Conservation (phyloP, 2,888 invertebrate species). For the Rotaria socialis region DNA sequence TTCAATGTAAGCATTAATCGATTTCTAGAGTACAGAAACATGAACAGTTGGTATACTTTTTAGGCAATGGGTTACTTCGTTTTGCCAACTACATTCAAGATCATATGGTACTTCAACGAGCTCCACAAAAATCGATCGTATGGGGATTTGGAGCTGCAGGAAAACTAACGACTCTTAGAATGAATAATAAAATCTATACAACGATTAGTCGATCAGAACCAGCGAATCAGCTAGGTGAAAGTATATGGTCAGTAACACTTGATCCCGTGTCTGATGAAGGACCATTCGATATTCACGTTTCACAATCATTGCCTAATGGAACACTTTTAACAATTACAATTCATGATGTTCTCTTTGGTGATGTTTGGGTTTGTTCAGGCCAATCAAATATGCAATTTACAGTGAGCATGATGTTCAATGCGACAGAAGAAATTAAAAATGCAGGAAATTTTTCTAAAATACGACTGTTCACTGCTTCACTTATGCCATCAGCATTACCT, state of each 20-base stretch:
- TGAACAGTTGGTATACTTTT: background rate
- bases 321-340: background rate
- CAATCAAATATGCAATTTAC: conserved; percentile 38
- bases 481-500: background rate
- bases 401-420: background rate
- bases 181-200: background rate
- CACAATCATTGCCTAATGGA: conserved; percentile 13
- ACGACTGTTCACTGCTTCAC: background rate
- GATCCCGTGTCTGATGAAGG: background rate
- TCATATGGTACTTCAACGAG: conserved; percentile 31
- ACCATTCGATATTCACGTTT: background rate
- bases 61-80: conserved; percentile 5
- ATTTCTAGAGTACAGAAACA: too few species aligned
- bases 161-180: background rate
- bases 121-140: background rate
- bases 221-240: background rate
- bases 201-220: background rate
- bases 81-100: background rate
- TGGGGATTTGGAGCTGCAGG: background rate
- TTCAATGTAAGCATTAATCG: too few species aligned
- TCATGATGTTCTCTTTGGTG: conserved; percentile 39
- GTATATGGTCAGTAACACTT: conserved; percentile 13
- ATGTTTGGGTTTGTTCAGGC: conserved; percentile 42
- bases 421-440: background rate
- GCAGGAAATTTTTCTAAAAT: background rate